These are phyloP conservation scores for Pipistrellus nathusii DNA, from an alignment of 2,797 vertebrate genomes.

Conservation along the genomic window DNA sequence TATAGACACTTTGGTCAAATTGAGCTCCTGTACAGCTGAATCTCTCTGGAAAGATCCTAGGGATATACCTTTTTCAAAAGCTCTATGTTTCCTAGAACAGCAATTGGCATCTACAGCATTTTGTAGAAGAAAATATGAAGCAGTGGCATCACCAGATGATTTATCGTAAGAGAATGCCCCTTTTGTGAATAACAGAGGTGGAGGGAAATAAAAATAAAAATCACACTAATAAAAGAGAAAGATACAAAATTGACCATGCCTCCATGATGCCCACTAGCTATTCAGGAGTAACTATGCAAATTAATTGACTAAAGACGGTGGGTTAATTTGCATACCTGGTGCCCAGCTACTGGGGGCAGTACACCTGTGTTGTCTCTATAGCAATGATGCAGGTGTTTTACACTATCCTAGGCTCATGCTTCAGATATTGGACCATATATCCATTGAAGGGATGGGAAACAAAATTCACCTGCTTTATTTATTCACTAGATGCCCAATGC, in stretches of 20 bases:
- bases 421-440: background rate
- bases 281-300: too few relatives aligned
- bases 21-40: background rate
- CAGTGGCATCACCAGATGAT: background rate
- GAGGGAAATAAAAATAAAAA: too few relatives aligned
- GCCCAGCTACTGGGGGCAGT: too few relatives aligned
- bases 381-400: too few relatives aligned
- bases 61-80: background rate
- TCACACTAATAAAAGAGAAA: too few relatives aligned
- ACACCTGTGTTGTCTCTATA: too few relatives aligned
- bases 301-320: too few relatives aligned
- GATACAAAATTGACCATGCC: too few relatives aligned
- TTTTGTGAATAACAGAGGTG: background rate
- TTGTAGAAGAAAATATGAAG: background rate
- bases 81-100: background rate
- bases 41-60: background rate
- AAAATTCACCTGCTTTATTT: background rate
- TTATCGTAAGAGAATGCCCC: background rate
- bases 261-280: too few relatives aligned
- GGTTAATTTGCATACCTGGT: too few relatives aligned
- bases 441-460: background rate
- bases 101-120: background rate
- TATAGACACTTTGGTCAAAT: background rate
- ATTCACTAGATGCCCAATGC: background rate
- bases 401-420: background rate